These are phyloP conservation scores for Pristionchus arcanus DNA, from an alignment of 2,888 invertebrate genomes.

Conservation along the genomic window DNA sequence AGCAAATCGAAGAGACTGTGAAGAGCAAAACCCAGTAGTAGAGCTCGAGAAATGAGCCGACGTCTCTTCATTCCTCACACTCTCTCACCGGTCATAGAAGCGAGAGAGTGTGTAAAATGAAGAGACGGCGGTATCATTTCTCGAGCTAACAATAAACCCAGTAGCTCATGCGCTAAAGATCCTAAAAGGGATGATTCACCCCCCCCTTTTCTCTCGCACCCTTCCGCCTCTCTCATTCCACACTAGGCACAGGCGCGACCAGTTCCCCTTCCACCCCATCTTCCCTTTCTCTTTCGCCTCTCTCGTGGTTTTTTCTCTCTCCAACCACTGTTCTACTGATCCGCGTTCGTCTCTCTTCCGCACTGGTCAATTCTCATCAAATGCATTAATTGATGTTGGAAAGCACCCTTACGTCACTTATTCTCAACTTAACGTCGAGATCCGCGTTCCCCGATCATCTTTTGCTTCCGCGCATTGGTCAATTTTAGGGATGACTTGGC, in stretches of 20 bases:
- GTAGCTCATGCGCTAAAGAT: slow-evolving; percentile 1
- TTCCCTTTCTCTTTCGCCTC: slow-evolving; percentile 12
- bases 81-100: no score
- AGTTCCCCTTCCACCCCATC: background rate
- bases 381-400: no score
- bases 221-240: background rate
- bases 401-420: no score
- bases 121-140: no score
- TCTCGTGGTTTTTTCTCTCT: background rate
- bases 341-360: background rate
- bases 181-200: slow-evolving; percentile 12
- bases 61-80: no score
- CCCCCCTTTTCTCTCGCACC: background rate
- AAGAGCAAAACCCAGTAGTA: background rate
- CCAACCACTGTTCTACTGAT: slow-evolving; percentile 24
- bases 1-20: background rate
- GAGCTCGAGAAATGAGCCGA: no score
- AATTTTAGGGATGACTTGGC: no score
- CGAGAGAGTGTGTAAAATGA: background rate
- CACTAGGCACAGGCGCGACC: background rate
- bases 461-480: background rate
- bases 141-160: background rate
- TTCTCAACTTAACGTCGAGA: no score
- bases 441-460: background rate
- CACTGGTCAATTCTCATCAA: background rate